Conservation (phyloP, 2,113 vertebrate species). For the Penelope pileata region DNA sequence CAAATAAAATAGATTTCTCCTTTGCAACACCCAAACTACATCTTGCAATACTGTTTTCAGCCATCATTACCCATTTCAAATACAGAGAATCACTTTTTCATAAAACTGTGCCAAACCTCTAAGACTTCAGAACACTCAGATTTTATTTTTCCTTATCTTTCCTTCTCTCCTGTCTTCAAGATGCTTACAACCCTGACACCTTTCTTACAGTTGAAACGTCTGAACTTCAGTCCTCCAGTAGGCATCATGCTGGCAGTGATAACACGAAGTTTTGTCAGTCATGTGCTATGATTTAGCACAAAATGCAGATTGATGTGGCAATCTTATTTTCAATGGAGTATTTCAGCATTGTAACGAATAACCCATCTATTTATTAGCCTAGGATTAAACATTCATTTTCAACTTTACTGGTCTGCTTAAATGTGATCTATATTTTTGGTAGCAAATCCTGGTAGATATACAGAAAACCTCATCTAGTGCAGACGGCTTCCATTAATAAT, state of each 20-base stretch:
- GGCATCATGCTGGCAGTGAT: accelerated
- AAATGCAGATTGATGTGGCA: not conserved
- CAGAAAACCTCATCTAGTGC: not conserved
- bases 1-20: not conserved
- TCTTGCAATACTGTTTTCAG: not conserved
- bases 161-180: not conserved
- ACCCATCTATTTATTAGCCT: not conserved
- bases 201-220: not conserved
- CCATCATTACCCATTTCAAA: not conserved
- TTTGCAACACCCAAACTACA: not conserved
- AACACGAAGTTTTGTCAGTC: not conserved
- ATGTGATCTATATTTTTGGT: not conserved
- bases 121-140: not conserved
- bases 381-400: not conserved
- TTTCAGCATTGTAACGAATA: not conserved
- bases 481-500: not conserved
- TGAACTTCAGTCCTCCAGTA: not conserved
- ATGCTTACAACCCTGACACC: not conserved
- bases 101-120: not conserved
- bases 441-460: not conserved
- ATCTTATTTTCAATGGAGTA: not conserved
- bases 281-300: not conserved
- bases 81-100: not conserved
- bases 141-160: not conserved
- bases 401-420: not conserved